A percentile compares a stretch with the other conserved stretches of the same genome.
Evolutionary conservation across 92 coral and sea anemone genomes (phyloP).

Genomic region (Porites evermanni): DNA sequence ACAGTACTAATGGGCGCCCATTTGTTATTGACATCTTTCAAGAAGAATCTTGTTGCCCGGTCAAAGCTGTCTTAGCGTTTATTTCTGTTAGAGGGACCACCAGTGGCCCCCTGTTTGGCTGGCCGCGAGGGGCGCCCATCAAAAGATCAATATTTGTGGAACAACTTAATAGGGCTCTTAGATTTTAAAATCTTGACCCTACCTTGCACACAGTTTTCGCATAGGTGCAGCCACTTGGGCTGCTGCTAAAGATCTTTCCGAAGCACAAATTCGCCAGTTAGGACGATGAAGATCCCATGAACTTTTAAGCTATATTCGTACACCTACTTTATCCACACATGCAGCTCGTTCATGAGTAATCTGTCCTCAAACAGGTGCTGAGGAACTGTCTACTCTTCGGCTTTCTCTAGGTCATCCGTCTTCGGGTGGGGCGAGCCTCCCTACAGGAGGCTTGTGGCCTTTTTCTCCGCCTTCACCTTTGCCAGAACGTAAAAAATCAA

Average conservation of each 20-base stretch:
- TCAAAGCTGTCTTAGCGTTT: neutral
- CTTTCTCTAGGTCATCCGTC: constrained; percentile 7
- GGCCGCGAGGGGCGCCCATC: no score
- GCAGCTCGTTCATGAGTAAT: neutral
- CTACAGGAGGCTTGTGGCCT: constrained; percentile 18
- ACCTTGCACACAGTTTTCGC: no score
- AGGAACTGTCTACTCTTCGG: neutral
- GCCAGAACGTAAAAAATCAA: neutral
- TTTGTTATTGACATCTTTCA: neutral
- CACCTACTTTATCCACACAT: neutral
- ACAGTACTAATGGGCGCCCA: neutral
- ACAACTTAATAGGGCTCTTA: no score
- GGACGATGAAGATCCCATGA: no score
- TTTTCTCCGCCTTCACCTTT: neutral
- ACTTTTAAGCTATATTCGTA: neutral
- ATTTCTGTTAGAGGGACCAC: no score
- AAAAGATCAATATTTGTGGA: no score
- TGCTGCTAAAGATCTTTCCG: no score
- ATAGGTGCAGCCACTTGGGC: no score
- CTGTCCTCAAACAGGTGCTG: neutral
- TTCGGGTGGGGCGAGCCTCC: constrained; percentile 9
- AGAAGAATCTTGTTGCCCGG: no score
- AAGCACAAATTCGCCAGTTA: no score
- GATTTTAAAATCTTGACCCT: no score
- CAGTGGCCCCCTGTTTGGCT: no score